Evolutionary conservation across 2,888 invertebrate genomes (phyloP).

Genomic region (Cataglyphis rosenhaueri): DNA sequence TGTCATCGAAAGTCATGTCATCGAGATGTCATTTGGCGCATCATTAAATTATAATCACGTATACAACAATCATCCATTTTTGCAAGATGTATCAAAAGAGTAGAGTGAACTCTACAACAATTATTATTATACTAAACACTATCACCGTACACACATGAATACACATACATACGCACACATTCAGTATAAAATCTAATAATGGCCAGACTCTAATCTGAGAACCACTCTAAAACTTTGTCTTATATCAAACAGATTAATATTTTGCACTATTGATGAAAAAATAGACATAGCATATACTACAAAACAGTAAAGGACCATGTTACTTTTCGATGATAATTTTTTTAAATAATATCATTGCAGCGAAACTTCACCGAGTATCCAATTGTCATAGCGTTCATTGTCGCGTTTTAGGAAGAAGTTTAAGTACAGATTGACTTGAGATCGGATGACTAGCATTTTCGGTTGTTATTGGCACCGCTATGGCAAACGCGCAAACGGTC

Average conservation of each 20-base stretch:
- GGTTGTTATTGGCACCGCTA: conserved; percentile 88
- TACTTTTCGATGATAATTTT: neutral
- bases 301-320: neutral
- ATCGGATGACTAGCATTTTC: conserved; percentile 87
- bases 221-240: neutral
- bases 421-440: conserved; percentile 81
- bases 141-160: neutral
- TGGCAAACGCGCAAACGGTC: conserved; percentile 87
- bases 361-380: conserved; percentile 15
- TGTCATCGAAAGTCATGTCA: neutral
- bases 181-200: neutral
- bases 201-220: neutral
- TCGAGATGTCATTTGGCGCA: neutral
- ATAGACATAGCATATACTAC: neutral
- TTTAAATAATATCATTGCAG: conserved; percentile 26
- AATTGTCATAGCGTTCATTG: conserved; percentile 32
- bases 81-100: neutral
- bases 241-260: neutral
- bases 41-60: neutral
- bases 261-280: neutral
- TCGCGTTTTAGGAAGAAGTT: conserved; percentile 71
- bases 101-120: neutral
- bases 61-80: neutral
- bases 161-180: neutral
- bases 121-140: neutral